Percentiles rank a stretch among this genome's conserved stretches.
Conservation (phyloP, 2,113 vertebrate species). For the Labeo catla region DNA sequence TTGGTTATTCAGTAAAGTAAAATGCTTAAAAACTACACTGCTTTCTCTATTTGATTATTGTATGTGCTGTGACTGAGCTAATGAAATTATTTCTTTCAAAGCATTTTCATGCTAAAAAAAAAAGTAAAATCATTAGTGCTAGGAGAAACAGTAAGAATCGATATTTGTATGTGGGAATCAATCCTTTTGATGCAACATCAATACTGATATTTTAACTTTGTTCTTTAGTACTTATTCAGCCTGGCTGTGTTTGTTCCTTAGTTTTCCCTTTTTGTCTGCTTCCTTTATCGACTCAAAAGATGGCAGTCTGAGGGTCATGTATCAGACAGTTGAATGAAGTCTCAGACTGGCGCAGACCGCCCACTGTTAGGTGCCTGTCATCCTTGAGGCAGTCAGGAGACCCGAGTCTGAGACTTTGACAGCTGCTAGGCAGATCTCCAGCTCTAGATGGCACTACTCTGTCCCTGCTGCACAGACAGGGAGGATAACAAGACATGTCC, state of each 20-base stretch:
- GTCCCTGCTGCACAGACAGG: slow-evolving; percentile 15
- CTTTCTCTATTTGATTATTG: background rate
- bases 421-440: background rate
- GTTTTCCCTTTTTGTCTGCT: background rate
- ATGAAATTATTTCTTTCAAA: background rate
- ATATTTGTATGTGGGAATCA: background rate
- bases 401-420: background rate
- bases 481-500: slow-evolving; percentile 15
- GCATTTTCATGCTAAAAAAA: background rate
- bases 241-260: background rate
- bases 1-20: background rate
- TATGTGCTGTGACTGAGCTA: background rate
- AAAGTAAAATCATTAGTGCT: background rate
- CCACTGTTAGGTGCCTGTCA: slow-evolving; percentile 16
- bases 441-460: slow-evolving; percentile 39
- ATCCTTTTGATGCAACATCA: background rate
- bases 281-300: slow-evolving; percentile 28
- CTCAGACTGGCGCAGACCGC: background rate
- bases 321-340: slow-evolving; percentile 23
- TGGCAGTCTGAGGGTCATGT: slow-evolving; percentile 28
- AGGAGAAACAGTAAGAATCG: background rate
- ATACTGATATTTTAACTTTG: background rate
- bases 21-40: background rate
- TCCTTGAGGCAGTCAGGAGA: background rate
- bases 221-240: background rate